Base-by-base conservation (phyloP, 2,113 vertebrate species). In the Cyprichromis sp. region DNA sequence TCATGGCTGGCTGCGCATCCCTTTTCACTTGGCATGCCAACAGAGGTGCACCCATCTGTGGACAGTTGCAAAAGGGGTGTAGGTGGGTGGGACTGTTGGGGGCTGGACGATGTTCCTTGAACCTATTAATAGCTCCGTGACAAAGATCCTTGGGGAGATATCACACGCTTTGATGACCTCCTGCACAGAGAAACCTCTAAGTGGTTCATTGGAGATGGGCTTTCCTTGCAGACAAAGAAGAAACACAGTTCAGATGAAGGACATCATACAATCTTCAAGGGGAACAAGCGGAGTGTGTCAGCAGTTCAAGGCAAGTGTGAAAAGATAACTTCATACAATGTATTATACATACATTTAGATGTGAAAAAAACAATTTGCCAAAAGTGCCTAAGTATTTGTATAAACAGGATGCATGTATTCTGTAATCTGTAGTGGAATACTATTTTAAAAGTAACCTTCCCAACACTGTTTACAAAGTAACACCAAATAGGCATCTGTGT, bases 61-160 rank as follows among this genome's bases (percentile, higher is more conserved):
- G 66, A 92, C 26, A 34, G 80, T 54, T 78, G 68, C 38, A 40
- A 92, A 84, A 59, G 82, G 84, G 90, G 34, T 26, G 59, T 84
- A 73, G 54, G 81, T 90, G 86, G 86, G 85, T 89, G 87, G 88
- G 85, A 81, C 86, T 79, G 83, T 66, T 81, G 55, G 76, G 85
- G 79, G 61, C 52, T 59, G 80, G 87, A 90, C 90, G 92, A 92
- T 93, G 95, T 94, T 91, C 95, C 94, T 91, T 94, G 92, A 94
- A 94, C 90, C 95, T 96, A 97, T 94, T 94, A 95, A 95, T 95
- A 95, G 92, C 85, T 83, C 80, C 88, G 82, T 88, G 84, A 92
- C 88, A 93, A 91, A 92, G 88, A 87, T 92, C 94, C 93, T 91
- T 66, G 17, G 91, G 93, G 94, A 93, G 78, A 92, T 88, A 96